Percentiles rank a stretch among this genome's conserved stretches.
Conservation (phyloP, 2,888 invertebrate species). For the Clunio marinus region DNA sequence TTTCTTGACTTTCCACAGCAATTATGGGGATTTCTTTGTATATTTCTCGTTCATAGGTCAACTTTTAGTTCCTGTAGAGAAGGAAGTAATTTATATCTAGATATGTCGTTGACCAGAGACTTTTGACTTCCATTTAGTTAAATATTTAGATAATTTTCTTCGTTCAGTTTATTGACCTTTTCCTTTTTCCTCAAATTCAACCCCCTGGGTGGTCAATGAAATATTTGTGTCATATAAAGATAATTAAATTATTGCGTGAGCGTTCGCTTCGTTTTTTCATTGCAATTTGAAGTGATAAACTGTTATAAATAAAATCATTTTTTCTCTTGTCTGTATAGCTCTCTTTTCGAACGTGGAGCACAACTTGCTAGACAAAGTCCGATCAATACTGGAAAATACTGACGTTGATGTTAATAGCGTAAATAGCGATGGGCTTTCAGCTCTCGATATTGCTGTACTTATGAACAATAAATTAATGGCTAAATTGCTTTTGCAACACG, state of each 20-base stretch:
- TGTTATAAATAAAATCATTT: background rate
- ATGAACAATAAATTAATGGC: conserved; percentile 84
- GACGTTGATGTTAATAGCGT: conserved; percentile 86
- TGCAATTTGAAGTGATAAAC: conserved; percentile 15
- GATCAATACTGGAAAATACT: conserved; percentile 85
- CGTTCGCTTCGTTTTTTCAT: background rate
- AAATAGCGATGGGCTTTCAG: conserved; percentile 83
- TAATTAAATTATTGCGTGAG: conserved; percentile 38
- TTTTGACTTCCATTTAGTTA: too few species aligned
- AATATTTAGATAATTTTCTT: background rate
- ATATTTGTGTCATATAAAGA: background rate
- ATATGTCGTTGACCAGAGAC: too few species aligned
- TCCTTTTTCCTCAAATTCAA: background rate
- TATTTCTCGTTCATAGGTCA: too few species aligned
- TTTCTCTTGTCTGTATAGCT: conserved; percentile 61
- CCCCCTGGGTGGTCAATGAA: background rate
- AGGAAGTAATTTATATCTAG: too few species aligned
- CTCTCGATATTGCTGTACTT: conserved; percentile 88
- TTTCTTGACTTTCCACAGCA: too few species aligned
- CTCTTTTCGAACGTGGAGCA: conserved; percentile 94
- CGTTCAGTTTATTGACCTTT: conserved; percentile 7
- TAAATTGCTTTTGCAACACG: conserved; percentile 83
- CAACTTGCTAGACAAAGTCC: conserved; percentile 87
- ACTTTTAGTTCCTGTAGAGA: too few species aligned
- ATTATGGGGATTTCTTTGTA: too few species aligned